Evolutionary conservation across 2,797 vertebrate species (phyloP), one percentile per base, ranked within the genome.

Genomic region (Smutsia temminckii): DNA sequence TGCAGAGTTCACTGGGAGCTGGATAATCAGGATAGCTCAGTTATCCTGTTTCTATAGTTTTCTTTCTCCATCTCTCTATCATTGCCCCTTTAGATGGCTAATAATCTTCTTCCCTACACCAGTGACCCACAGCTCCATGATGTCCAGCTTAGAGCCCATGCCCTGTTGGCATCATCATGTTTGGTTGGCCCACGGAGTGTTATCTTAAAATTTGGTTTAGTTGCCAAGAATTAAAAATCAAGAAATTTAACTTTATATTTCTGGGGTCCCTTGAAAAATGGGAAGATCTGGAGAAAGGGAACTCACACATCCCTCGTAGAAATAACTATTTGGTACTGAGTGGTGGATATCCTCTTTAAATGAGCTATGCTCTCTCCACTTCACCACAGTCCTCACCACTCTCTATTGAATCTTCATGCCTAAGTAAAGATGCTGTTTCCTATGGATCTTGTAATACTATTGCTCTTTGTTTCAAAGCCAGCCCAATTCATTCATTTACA

Each of bases 251-350:
- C 34, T 37, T 89, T 95, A n/a, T 66, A 92, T 83, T 89, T 79
- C 85, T 55, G 46, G 51, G 6, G 89, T 91, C n/a, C 40, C n/a
- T 96, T 53, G n/a, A 89, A 95, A 95, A 91, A 17, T 29, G 37
- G 42, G n/a, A 95, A 40, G 8, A 78, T 55, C 42, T 93, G 46
- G 32, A 93, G 17, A 79, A 37, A 32, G 13, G 85, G 20, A 81
- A 53, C 18, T 55, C 63, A 23, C 49, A 68, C 46, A 46, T 93
- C 34, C 32, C 20, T 69, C 8, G 37, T 10, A 72, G 23, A 42
- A 83, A 25, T 69, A 51, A 49, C 63, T 42, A 64, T 18, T 29
- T 42, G 32, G 66, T 37, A 32, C 29, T 53, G 32, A 87, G 46
- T 25, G 34, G n/a, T 29, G 21, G 42, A 66, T 77, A 3, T 46